phyloP scores from a whole-genome alignment of 2,797 vertebrate species.

The Galaxias olidus region DNA sequence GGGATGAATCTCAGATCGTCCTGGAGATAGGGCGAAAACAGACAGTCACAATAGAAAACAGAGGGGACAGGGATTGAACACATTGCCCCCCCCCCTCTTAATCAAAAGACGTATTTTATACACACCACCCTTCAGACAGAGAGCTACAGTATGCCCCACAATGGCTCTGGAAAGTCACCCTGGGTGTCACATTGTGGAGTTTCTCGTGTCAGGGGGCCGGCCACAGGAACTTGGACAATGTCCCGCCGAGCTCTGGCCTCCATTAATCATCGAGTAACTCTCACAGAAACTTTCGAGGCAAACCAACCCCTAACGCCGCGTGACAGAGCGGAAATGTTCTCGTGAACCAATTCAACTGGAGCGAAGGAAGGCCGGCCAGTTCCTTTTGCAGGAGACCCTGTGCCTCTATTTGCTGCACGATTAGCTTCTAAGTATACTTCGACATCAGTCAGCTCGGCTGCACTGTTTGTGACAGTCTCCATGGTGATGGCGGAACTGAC shows the following conservation, averaged over 20 bases:
- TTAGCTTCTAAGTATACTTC: conserved; percentile 71
- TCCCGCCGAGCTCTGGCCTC: conserved; percentile 33
- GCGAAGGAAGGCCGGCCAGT: conserved; percentile 29
- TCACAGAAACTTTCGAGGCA: conserved; percentile 1
- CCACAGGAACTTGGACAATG: conserved; percentile 14
- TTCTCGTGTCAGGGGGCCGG: not conserved
- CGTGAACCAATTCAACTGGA: conserved; percentile 51
- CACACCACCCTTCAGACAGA: conserved; percentile 27
- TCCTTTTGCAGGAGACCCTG: conserved; percentile 54
- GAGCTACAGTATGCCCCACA: conserved; percentile 19
- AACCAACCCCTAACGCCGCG: conserved; percentile 40
- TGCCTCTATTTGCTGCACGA: conserved; percentile 71
- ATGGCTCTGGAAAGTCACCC: conserved; percentile 14
- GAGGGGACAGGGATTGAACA: conserved; percentile 7
- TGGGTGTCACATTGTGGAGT: not conserved
- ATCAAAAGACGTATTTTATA: conserved; percentile 22
- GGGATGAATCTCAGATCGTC: conserved; percentile 23
- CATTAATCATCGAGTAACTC: conserved; percentile 40
- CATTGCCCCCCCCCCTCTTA: conserved; percentile 28
- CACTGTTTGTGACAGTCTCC: conserved; percentile 51
- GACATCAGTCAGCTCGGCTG: conserved; percentile 63
- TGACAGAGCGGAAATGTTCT: conserved; percentile 59
- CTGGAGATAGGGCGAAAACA: conserved; percentile 39
- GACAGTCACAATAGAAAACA: conserved; percentile 38
- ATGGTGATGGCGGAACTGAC: conserved; percentile 55